Percentiles rank a stretch among this genome's conserved stretches.
Evolutionary conservation across 35 echinoderm and acorn worm species (phyloP).

Genomic region (Eucidaris tribuloides): DNA sequence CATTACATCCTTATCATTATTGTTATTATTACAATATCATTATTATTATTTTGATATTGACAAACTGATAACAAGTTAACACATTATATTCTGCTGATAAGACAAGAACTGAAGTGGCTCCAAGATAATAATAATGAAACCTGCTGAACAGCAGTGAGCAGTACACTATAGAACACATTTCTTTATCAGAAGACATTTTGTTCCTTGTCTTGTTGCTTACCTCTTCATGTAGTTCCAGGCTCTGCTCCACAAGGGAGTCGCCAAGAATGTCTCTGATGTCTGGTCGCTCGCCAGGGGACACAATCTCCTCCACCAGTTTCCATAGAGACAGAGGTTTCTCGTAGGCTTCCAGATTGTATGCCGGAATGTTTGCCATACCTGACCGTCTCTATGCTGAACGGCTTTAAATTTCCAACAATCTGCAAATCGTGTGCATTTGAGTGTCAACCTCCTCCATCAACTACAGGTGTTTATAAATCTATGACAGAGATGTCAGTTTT

Average conservation of each 20-base stretch:
- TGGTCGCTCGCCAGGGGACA: constrained; percentile 59
- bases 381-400: too few relatives aligned
- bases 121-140: neutral
- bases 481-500: too few relatives aligned
- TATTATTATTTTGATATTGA: neutral
- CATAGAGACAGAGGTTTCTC: constrained; percentile 77
- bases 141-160: neutral
- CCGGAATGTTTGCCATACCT: neutral
- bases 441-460: too few relatives aligned
- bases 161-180: neutral
- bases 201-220: neutral
- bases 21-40: neutral
- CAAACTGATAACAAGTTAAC: neutral
- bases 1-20: too few relatives aligned
- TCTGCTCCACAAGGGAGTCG: constrained; percentile 83
- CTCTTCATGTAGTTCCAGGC: constrained; percentile 85
- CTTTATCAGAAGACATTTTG: neutral
- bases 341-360: constrained; percentile 41
- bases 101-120: neutral
- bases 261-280: constrained; percentile 93
- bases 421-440: too few relatives aligned
- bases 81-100: neutral
- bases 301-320: constrained; percentile 89
- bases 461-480: too few relatives aligned
- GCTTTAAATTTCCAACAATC: too few relatives aligned